A percentile compares a stretch with the other conserved stretches of the same genome.
phyloP scores from a whole-genome alignment of 2,113 vertebrate species.

The Psephotus haematonotus region DNA sequence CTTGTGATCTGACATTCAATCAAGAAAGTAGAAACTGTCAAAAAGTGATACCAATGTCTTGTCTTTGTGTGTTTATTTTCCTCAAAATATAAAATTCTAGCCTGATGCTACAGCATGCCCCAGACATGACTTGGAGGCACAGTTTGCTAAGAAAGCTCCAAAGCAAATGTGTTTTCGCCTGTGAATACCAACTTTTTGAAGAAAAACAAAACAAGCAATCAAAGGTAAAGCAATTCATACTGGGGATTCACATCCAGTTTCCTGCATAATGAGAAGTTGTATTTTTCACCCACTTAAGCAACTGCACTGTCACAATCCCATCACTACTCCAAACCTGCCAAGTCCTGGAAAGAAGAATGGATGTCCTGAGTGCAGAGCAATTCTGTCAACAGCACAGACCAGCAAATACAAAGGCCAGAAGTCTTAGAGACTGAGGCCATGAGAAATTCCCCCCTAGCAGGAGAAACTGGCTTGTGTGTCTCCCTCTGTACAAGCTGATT shows the following conservation, averaged over 20 bases:
- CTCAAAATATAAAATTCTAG: neutral
- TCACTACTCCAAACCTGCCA: neutral
- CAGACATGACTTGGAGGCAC: neutral
- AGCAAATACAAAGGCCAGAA: neutral
- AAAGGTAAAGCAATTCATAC: neutral
- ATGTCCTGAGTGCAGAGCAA: neutral
- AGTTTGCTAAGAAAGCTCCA: neutral
- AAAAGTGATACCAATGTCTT: neutral
- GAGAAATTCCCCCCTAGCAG: neutral
- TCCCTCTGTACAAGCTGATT: neutral
- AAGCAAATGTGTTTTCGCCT: neutral
- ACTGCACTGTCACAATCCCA: neutral
- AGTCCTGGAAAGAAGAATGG: neutral
- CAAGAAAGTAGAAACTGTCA: neutral
- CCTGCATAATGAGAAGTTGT: neutral
- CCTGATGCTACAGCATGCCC: neutral
- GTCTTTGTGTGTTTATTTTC: neutral
- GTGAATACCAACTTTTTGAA: neutral
- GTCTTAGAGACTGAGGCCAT: neutral
- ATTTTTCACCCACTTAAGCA: neutral
- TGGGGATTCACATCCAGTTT: neutral
- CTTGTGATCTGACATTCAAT: neutral
- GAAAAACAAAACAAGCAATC: neutral
- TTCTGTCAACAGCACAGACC: neutral
- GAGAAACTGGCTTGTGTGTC: neutral